phyloP scores from a whole-genome alignment of 2,797 vertebrate genomes.

The Trachops cirrhosus region DNA sequence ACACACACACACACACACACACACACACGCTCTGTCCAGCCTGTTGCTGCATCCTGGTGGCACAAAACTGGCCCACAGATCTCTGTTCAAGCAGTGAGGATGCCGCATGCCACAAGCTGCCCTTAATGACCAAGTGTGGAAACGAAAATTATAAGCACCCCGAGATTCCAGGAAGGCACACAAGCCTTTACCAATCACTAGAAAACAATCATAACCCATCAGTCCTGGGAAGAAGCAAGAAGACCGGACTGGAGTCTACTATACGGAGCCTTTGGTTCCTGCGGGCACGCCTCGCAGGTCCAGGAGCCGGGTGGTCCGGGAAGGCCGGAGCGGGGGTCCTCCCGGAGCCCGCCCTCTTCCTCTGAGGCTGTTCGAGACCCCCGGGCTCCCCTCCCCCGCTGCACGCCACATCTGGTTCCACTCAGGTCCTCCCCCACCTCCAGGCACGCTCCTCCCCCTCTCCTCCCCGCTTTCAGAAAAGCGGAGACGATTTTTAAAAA shows the following conservation, averaged over 20 bases:
- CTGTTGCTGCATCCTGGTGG: neutral
- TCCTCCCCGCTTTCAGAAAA: conserved; percentile 34
- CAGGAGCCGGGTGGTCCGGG: neutral
- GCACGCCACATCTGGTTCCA: conserved; percentile 77
- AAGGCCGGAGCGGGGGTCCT: neutral
- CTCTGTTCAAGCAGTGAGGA: neutral
- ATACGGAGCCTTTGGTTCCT: neutral
- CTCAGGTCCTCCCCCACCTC: conserved; percentile 65
- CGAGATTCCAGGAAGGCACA: neutral
- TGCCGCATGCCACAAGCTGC: conserved; percentile 4
- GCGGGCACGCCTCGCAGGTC: neutral
- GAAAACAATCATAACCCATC: neutral
- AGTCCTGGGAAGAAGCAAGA: neutral
- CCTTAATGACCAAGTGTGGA: conserved; percentile 33
- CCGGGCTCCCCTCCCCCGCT: conserved; percentile 62
- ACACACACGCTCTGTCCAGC: neutral
- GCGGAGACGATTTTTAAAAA: conserved; percentile 53
- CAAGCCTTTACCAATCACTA: neutral
- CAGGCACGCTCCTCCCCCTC: conserved; percentile 69
- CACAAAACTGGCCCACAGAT: neutral
- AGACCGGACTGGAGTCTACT: neutral
- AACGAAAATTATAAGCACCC: conserved; percentile 36
- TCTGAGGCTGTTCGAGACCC: conserved; percentile 3
- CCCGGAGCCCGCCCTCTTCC: conserved; percentile 13
- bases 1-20: neutral